Evolutionary conservation across 2,888 invertebrate species (phyloP), one percentile per base, ranked within the genome.

Genomic region (Gortyna flavago): DNA sequence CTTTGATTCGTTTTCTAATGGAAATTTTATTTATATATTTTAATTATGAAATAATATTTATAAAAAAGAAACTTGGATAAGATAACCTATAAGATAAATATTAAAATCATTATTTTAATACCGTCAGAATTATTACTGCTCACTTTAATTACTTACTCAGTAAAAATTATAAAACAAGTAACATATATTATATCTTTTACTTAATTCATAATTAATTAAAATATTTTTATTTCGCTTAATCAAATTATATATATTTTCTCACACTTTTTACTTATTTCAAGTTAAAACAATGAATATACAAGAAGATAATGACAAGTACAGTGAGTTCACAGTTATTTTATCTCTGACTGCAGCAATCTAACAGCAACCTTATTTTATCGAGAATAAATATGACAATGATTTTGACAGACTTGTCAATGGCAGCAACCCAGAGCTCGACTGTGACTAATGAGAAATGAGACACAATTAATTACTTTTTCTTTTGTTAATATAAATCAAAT

Each of bases 231-330:
- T 21, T 9, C 48, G 21, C 21, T 5, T 51, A 67, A 54, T 68
- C 0, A 57, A 16, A 38, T 41, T 38, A 16, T 59, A 25, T 64
- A 18, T 68, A 51, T 64, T 68, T 81, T 79, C 81, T 59, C 81
- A 80, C 59, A 64, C 51, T 7, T 35, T 35, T 68, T 29, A 77
- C 57, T 57, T 61, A 59, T n/a, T 68, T 41, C 13, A 44, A 62
- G 11, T 16, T 21, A 38, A 9, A 77, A 67, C 21, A 68, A 78
- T 32, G 16, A 21, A 51, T 51, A 51, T 21, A 21, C 2, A 21
- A 51, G 51, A 51, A 51, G 7, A 21, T 51, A 51, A 51, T 51
- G 21, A 51, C 8, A 21, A 48, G 21, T 8, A 51, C 21, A 21
- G 51, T 8, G 21, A 21, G 21, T 21, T 51, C 51, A 48, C 21